Evolutionary conservation across 1,140 invertebrate genomes (phyloP), one percentile per base, ranked within the genome.

Genomic region (Acromyrmex echinatior): DNA sequence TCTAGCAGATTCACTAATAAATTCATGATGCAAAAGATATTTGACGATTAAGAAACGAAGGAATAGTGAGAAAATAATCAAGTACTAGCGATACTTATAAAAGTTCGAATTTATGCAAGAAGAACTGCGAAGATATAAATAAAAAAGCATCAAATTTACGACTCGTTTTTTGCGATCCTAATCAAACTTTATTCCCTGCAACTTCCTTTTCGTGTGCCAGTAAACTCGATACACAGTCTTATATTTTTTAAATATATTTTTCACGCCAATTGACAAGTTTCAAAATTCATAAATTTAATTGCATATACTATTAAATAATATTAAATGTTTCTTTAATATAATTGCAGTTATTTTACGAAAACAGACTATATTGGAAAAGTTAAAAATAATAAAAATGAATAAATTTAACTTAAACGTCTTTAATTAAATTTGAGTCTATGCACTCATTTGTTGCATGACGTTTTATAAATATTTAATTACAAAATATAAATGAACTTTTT

Each of bases 121-220:
- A 74, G 3, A 74, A 14, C 12, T 39, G 21, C 12, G 39, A 21
- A 45, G 21, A 62, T 60, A 49, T 73, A 49, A 74, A 73, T 74
- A 65, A 62, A 76, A 62, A 16, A 51, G 18, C n/a, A 51, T 51
- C n/a, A 49, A 51, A 84, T 58, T 76, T 70, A 21, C 18, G 25
- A 31, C 4, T 60, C 9, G 35, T 16, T 76, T 28, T 49, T 62
- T 84, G 7, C 70, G 58, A 51, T 84, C 80, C 39, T 62, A 84
- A 84, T 84, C 56, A 84, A 84, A 76, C 80, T 84, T 84, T 73
- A 71, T 49, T 62, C 28, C 39, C 25, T 35, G 39, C 18, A 28
- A 76, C 39, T 76, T 84, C 45, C 53, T 73, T 60, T 73, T 21
- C 10, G 1, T 18, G 6, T n/a, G 31, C 6, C 10, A 56, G 12